phyloP scores from a whole-genome alignment of 2,888 invertebrate species.

The Diploptera punctata region DNA sequence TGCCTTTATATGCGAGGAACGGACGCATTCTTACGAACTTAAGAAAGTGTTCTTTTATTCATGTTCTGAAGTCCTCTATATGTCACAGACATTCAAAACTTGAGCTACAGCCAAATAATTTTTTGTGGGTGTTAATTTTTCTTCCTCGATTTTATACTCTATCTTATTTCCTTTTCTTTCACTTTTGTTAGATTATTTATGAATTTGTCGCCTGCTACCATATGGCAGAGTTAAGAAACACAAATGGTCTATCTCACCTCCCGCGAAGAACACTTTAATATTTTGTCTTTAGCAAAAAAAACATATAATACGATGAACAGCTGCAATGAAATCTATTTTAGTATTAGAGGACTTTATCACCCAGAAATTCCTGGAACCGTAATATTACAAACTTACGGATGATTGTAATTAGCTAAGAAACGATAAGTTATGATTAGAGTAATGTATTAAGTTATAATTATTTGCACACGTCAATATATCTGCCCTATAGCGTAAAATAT shows the following conservation, averaged over 20 bases:
- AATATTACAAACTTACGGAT: no score
- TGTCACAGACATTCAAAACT: conserved; percentile 13
- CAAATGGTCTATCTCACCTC: background rate
- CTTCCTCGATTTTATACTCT: background rate
- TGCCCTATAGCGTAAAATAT: no score
- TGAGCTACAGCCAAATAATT: background rate
- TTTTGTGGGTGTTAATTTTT: background rate
- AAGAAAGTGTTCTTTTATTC: no score
- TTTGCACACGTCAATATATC: no score
- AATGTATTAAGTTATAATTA: no score
- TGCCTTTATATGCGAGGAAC: no score
- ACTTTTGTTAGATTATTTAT: background rate
- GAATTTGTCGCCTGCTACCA: background rate
- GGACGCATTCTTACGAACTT: no score
- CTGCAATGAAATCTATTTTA: background rate
- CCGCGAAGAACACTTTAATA: background rate
- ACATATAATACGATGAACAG: background rate
- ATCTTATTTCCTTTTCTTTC: background rate
- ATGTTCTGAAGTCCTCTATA: no score
- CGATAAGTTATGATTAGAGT: no score
- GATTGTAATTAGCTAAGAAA: no score
- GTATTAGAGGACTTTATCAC: no score
- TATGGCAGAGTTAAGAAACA: background rate
- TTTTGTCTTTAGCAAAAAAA: background rate
- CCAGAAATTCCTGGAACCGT: no score